phyloP scores from a whole-genome alignment of 1,140 invertebrate species.

The Oedothorax gibbosus region DNA sequence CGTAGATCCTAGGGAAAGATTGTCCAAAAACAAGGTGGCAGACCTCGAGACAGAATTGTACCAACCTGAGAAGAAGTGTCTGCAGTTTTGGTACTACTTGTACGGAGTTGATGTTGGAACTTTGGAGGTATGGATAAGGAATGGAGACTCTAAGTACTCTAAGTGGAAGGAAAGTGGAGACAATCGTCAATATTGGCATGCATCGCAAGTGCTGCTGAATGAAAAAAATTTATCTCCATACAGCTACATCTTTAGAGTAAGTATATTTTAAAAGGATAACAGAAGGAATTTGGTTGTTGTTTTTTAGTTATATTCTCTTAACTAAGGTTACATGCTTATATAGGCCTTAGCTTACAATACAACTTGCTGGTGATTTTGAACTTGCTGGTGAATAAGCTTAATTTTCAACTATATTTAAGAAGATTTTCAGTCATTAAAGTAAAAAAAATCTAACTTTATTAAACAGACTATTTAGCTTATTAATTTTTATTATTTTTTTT shows the following conservation, averaged over 20 bases:
- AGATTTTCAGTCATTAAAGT: too few species aligned
- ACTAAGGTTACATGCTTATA: too few species aligned
- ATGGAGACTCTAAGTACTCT: slow-evolving; percentile 34
- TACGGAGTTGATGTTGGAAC: slow-evolving; percentile 60
- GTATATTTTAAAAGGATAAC: neutral
- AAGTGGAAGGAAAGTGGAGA: slow-evolving; percentile 56
- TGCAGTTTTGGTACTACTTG: slow-evolving; percentile 64
- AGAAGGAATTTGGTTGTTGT: neutral
- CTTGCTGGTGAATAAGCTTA: too few species aligned
- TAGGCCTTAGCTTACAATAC: too few species aligned
- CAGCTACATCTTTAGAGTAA: slow-evolving; percentile 51
- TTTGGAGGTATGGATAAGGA: slow-evolving; percentile 51
- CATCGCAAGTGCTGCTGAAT: slow-evolving; percentile 48
- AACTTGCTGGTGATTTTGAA: too few species aligned
- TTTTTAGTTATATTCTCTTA: too few species aligned
- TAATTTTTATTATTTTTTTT: too few species aligned
- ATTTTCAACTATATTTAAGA: too few species aligned
- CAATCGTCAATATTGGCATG: slow-evolving; percentile 57
- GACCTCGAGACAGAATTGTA: slow-evolving; percentile 49
- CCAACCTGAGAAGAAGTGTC: slow-evolving; percentile 57
- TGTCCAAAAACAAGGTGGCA: slow-evolving; percentile 18
- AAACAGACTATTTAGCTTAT: too few species aligned
- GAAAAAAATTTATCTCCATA: slow-evolving; percentile 1
- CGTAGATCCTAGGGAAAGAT: slow-evolving; percentile 48
- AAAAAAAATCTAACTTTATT: too few species aligned